Conservation (phyloP, 2,888 invertebrate genomes). For the Philopedon plagiatum region DNA sequence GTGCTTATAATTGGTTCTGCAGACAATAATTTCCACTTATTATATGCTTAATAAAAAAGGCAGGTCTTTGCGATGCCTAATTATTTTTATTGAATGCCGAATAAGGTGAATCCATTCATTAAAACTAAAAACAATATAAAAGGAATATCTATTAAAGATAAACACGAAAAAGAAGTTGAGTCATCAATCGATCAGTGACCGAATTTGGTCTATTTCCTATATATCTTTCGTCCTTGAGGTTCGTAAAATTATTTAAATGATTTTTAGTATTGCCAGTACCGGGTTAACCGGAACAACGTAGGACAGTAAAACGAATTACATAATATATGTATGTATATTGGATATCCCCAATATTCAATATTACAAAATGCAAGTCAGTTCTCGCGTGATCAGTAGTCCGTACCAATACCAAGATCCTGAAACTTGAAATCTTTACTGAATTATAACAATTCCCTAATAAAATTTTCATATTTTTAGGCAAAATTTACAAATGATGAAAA, state of each 20-base stretch:
- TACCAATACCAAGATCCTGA: too few relatives aligned
- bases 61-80: neutral
- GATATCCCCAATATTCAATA: neutral
- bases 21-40: too few relatives aligned
- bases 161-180: slow-evolving; percentile 14
- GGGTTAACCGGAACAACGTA: neutral
- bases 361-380: neutral
- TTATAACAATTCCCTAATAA: too few relatives aligned
- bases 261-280: neutral
- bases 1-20: neutral
- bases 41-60: neutral
- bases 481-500: too few relatives aligned
- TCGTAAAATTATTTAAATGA: slow-evolving; percentile 22
- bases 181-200: slow-evolving; percentile 39
- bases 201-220: slow-evolving; percentile 29
- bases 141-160: slow-evolving; percentile 8
- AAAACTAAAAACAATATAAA: neutral
- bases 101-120: slow-evolving; percentile 7
- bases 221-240: slow-evolving; percentile 37
- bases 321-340: neutral
- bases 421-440: too few relatives aligned
- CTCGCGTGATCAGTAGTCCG: neutral
- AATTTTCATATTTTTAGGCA: too few relatives aligned
- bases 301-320: neutral
- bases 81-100: slow-evolving; percentile 3